A percentile compares a stretch with the other conserved stretches of the same genome.
Conservation (phyloP, 2,113 vertebrate genomes). For the Myiopsitta monachus region DNA sequence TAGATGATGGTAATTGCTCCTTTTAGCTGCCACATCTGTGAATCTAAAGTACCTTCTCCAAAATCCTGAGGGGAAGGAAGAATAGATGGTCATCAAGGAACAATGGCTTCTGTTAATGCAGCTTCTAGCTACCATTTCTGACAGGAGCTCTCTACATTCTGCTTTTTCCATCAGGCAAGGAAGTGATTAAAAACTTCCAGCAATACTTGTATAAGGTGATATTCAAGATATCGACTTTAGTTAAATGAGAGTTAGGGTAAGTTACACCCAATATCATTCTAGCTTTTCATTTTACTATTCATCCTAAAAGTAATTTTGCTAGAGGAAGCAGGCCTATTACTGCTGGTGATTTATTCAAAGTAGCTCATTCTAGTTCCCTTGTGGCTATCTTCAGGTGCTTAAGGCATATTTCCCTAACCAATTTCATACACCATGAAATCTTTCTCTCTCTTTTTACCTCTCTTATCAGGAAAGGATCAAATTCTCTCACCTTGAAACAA, state of each 20-base stretch:
- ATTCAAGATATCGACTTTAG: constrained; percentile 3
- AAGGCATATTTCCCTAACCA: constrained; percentile 15
- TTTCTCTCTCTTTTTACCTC: background rate
- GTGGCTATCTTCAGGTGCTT: background rate
- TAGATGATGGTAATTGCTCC: constrained; percentile 41
- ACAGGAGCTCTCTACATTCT: background rate
- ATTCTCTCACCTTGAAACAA: constrained; percentile 41
- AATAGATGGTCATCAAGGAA: constrained; percentile 40
- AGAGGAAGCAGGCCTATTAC: background rate
- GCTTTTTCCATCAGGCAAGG: background rate
- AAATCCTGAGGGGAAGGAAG: constrained; percentile 14
- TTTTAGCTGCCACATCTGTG: constrained; percentile 30
- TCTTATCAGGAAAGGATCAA: background rate
- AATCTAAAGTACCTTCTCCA: constrained; percentile 36
- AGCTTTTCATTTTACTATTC: background rate
- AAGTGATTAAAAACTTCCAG: constrained; percentile 29
- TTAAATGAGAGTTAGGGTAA: background rate
- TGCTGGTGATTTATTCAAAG: constrained; percentile 41
- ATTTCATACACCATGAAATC: background rate
- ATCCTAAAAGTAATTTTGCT: background rate
- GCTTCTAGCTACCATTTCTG: constrained; percentile 11
- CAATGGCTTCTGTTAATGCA: constrained; percentile 22
- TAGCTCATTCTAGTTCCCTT: background rate
- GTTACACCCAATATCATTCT: background rate
- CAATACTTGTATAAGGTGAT: background rate